Base-by-base conservation (phyloP, 2,888 invertebrate species). In the Argyra leucocephala region DNA sequence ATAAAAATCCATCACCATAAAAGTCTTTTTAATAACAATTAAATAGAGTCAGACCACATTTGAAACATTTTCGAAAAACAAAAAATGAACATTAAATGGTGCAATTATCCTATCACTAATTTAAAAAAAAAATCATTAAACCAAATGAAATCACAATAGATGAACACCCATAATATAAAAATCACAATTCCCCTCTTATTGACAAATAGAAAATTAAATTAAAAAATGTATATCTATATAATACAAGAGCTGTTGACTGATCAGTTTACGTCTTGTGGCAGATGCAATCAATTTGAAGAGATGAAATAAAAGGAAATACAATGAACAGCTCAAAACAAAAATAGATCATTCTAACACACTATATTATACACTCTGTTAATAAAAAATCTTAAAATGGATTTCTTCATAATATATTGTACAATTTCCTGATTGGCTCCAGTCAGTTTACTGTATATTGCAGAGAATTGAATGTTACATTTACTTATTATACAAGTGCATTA, bases 251-350 rank as follows among this genome's bases (percentile, higher is more conserved):
- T 26, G 3, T 2, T 31, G 31, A 31, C 10, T 31, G 31, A 31
- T 31, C 31, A 10, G 31, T 31, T 48, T 3, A 48, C 9, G 18
- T 48, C 18, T 48, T 48, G 18, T 48, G 48, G 18, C 48, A 48
- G 48, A 48, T 48, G 48, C 48, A 18, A 48, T 48, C 48, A 48
- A 48, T 48, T 48, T n/a, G n/a, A n/a, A n/a, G n/a, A n/a, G n/a
- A n/a, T n/a, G n/a, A n/a, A n/a, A n/a, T n/a, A n/a, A n/a, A n/a
- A n/a, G n/a, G n/a, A n/a, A n/a, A n/a, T n/a, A n/a, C n/a, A n/a
- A n/a, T n/a, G n/a, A n/a, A n/a, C n/a, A n/a, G n/a, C n/a, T n/a
- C n/a, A n/a, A n/a, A n/a, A n/a, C n/a, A n/a, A n/a, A n/a, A n/a
- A n/a, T n/a, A n/a, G n/a, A n/a, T n/a, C n/a, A n/a, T n/a, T n/a